Percentiles rank a stretch among this genome's conserved stretches.
Conservation (phyloP, 1,140 invertebrate genomes). For the Proales similis region DNA sequence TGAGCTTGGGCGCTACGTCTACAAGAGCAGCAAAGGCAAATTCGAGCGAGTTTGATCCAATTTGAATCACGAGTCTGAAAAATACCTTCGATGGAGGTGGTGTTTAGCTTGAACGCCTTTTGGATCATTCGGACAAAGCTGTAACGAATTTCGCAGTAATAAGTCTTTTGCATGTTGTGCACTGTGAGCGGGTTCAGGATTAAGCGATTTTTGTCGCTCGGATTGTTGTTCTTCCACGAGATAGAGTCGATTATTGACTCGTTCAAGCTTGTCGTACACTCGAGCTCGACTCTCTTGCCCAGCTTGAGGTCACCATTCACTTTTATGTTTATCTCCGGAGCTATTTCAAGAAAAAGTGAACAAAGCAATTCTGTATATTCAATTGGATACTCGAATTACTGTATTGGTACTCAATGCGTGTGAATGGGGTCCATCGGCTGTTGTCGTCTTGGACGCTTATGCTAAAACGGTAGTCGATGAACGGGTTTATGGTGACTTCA, state of each 20-base stretch:
- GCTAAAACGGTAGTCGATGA: constrained; percentile 28
- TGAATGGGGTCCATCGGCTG: constrained; percentile 23
- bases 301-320: constrained; percentile 17
- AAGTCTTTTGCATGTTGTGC: constrained; percentile 17
- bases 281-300: constrained; percentile 9
- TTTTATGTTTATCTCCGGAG: neutral
- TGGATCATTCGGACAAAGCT: constrained; percentile 17
- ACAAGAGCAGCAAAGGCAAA: neutral
- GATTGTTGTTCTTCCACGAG: constrained; percentile 6
- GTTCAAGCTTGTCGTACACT: constrained; percentile 14
- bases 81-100: neutral
- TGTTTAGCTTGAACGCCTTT: constrained; percentile 19
- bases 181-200: neutral
- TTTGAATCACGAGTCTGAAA: neutral
- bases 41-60: neutral
- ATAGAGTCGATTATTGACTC: constrained; percentile 13
- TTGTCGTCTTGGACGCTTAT: constrained; percentile 6
- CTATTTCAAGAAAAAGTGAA: neutral
- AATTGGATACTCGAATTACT: neutral
- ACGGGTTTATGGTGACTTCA: constrained; percentile 15
- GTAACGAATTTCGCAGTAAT: constrained; percentile 27
- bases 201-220: neutral
- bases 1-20: constrained; percentile 12
- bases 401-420: constrained; percentile 19
- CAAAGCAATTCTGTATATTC: neutral